Base-by-base conservation (phyloP, 2,797 vertebrate genomes). In the Spinus pinus region DNA sequence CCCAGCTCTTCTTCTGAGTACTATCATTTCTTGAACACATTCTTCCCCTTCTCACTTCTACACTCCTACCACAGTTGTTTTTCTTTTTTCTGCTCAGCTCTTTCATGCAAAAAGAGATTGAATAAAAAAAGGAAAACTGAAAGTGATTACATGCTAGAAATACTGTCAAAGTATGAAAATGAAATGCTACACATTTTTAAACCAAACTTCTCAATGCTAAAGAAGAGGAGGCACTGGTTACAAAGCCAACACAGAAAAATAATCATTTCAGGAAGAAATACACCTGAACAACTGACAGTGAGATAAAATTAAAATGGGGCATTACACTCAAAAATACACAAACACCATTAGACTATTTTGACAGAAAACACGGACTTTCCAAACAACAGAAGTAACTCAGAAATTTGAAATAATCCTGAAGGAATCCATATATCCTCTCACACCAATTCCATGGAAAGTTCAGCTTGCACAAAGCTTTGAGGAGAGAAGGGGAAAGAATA, bases 111-210 rank as follows among this genome's bases (percentile, higher is more conserved):
- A 82, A 92, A 70, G 15, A 80, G 86, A 94, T 12, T 49, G 5
- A 83, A 87, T 27, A 25, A 47, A 72, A 83, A 81, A 91, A 83
- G 8, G 7, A 94, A 93, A 93, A 86, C 54, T n/a, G 66, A 91
- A 91, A 90, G 50, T 72, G 66, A 81, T 83, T 69, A 74, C 28
- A 86, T 35, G 78, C 50, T 53, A 85, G 65, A 90, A 93, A 94
- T 81, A 91, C 35, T 81, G 77, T 83, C 62, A 69, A 65, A 69
- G n/a, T 49, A 86, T 15, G 51, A 90, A 90, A 88, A 94, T 50
- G 31, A 94, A 96, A 91, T 39, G 69, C 54, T 83, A 90, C 57
- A 69, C 30, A 81, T 69, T 88, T 80, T 90, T 86, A 79, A 94
- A 91, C 21, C 30, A 19, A 90, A 86, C 33, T 83, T 60, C 28